Percentiles rank a stretch among this genome's conserved stretches.
Conservation (phyloP, 2,113 vertebrate genomes). For the Trematocara variabile region DNA sequence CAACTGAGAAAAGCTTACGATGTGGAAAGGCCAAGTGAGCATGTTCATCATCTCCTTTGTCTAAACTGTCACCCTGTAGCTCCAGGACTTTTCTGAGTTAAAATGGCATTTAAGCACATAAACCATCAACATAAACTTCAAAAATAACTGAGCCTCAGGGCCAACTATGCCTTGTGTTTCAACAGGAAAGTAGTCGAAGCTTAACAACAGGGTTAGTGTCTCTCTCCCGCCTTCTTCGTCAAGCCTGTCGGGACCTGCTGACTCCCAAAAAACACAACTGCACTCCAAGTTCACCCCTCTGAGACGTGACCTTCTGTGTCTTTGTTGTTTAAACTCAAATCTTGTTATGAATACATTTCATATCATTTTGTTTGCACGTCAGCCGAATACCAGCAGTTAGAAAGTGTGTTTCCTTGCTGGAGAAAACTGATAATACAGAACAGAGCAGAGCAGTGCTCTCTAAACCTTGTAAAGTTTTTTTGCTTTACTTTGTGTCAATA, state of each 20-base stretch:
- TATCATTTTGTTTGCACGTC: background rate
- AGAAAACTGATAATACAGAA: background rate
- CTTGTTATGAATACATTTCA: background rate
- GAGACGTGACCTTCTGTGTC: background rate
- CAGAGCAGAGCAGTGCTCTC: background rate
- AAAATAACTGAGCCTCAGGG: constrained; percentile 13
- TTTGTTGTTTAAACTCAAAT: background rate
- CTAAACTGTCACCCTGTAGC: constrained; percentile 38
- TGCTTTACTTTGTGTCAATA: background rate
- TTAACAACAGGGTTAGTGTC: constrained; percentile 46
- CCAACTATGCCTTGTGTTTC: constrained; percentile 19
- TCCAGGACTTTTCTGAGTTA: constrained; percentile 9
- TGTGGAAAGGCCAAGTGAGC: background rate
- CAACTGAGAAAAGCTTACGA: background rate
- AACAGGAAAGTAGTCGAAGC: constrained; percentile 28
- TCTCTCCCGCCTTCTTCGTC: background rate
- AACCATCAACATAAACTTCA: constrained; percentile 48
- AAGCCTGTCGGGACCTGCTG: constrained; percentile 44
- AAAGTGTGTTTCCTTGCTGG: background rate
- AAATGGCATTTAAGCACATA: constrained; percentile 34
- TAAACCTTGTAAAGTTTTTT: background rate
- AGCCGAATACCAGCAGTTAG: background rate
- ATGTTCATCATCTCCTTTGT: constrained; percentile 36
- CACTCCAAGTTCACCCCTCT: background rate
- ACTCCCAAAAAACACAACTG: constrained; percentile 6